Evolutionary conservation across 2,888 invertebrate species (phyloP), one percentile per base, ranked within the genome.

Genomic region (Drosophila longiperda): DNA sequence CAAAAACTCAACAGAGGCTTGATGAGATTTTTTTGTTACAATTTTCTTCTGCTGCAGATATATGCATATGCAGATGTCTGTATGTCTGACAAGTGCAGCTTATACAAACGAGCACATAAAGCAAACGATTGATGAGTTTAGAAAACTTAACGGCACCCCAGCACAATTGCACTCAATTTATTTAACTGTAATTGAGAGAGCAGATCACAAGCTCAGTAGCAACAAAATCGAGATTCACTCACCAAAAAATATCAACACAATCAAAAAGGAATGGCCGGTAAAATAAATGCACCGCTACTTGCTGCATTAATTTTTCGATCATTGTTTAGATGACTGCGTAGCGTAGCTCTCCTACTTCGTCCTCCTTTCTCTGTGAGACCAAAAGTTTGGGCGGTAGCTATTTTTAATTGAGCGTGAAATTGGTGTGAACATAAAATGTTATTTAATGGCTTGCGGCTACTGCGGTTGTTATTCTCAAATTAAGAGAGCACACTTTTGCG

Each of bases 121-220:
- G 77, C 70, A 70, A 74, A 76, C 88, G 71, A 90, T 89, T 89
- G 91, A 89, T 90, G 91, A 83, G 88, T 78, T 82, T 82, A 75
- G 67, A 75, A 75, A 75, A 73, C 68, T 66, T 82, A 73, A 67
- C 73, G 85, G 70, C 76, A 82, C 70, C 71, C 71, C 55, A 71
- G 29, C 40, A 67, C 49, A 57, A 76, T 38, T 38, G 38, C 76
- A 17, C 68, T 29, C 15, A 15, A n/a, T 12, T 36, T 45, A 36
- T 29, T 32, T 7, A 20, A 32, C 32, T 20, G 34, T 15, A 23
- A n/a, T 7, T 26, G 33, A 2, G 20, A 23, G 12, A 20, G 33
- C 49, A 42, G 20, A n/a, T 32, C 17, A 66, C 23, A 45, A 12
- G n/a, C 40, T 48, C 42, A 55, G 49, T 49, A 26, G 23, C 54